Percentiles rank a stretch among this genome's conserved stretches.
Conservation (phyloP, 2,113 vertebrate species). For the Catharus bicknelli region DNA sequence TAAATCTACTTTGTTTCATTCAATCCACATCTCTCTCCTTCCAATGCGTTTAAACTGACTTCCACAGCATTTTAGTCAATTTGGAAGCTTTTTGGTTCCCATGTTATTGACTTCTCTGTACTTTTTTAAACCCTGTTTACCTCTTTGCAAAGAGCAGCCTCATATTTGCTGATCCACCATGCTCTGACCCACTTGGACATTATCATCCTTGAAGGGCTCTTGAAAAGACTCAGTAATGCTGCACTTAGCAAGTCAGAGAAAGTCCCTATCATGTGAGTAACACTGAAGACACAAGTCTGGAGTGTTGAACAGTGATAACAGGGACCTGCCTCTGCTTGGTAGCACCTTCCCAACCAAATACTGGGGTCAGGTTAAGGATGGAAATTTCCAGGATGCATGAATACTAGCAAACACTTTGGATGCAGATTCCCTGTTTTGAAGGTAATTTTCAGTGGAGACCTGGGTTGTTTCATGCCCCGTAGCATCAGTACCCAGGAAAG, state of each 20-base stretch:
- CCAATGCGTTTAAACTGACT: not conserved
- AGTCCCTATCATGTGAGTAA: not conserved
- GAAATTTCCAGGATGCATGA: not conserved
- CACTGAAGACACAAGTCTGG: not conserved
- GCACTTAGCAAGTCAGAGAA: not conserved
- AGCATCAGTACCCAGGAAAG: not conserved
- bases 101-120: not conserved
- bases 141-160: not conserved
- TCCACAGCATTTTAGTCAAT: not conserved
- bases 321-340: not conserved
- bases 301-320: not conserved
- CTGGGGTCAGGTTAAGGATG: not conserved
- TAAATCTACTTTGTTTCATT: not conserved
- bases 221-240: not conserved
- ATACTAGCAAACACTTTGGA: not conserved
- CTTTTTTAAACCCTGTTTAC: not conserved
- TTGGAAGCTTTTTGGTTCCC: not conserved
- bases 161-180: not conserved
- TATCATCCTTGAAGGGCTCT: not conserved
- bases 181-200: not conserved
- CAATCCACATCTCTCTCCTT: not conserved
- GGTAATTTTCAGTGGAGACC: not conserved
- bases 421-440: not conserved
- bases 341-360: not conserved
- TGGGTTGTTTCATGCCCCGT: not conserved